Evolutionary conservation across 2,113 vertebrate species (phyloP), one percentile per base, ranked within the genome.

Genomic region (Ramphastos sulfuratus): DNA sequence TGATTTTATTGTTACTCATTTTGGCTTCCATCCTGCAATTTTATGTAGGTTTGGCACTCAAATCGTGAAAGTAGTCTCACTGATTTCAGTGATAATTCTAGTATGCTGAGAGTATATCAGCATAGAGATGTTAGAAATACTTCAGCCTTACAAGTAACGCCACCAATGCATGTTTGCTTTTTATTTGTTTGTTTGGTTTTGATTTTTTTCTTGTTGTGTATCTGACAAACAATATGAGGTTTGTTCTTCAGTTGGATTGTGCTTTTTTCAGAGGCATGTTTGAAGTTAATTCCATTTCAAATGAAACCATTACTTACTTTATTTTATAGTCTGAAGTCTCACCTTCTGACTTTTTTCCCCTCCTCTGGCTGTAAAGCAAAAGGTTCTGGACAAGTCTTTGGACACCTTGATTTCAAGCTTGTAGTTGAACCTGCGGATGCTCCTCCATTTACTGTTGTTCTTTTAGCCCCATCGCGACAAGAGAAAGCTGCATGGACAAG

Each of bases 401-500:
- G 99, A 64, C 99, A 99, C 83, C 97, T 99, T 96, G 99, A 99
- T 97, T 99, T 99, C 95, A 99, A 99, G 95, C 98, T 99, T 16
- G 97, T 99, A 8, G 98, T 99, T 46, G 99, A 99, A 96, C 98
- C 99, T 4, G 84, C 98, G 0, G 99, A 99, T 78, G 97, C 97
- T 13, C 97, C 98, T 72, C 89, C 99, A 3, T 99, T 99, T 96
- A 99, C 99, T 8, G 98, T 99, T 67, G 99, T 99, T 20, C 97
- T 99, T 55, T 91, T 99, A 95, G 98, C 99, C 2, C 99, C 99
- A 2, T 99, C 99, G 0, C 98, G 98, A 27, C 99, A 99, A 95
- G 99, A 99, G 97, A 99, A 99, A 90, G 99, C 99, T 33, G 99
- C 99, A 1, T 99, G 99, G 99, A 99, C 98, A 85, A 99, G 99